Conservation (phyloP, 2,113 vertebrate genomes). For the Promerops cafer region DNA sequence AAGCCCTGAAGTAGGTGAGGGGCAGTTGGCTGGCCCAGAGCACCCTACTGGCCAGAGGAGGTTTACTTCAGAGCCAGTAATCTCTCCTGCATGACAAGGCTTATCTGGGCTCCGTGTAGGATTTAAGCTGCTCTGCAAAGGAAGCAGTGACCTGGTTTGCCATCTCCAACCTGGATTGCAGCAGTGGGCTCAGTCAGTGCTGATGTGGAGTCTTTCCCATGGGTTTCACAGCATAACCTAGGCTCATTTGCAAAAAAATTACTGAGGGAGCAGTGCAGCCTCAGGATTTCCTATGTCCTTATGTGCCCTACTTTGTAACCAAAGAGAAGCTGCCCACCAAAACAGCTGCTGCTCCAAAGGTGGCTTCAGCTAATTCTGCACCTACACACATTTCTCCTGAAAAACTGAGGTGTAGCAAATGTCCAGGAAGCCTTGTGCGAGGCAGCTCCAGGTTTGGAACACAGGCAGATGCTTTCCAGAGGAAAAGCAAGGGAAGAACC, state of each 20-base stretch:
- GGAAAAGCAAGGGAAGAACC: neutral
- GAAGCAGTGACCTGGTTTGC: neutral
- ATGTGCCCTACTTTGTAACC: neutral
- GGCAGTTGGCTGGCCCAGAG: neutral
- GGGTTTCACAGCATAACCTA: neutral
- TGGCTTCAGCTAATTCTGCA: neutral
- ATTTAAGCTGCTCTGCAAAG: neutral
- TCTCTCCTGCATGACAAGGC: neutral
- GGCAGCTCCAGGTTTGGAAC: neutral
- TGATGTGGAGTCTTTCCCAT: neutral
- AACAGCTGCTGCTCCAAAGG: neutral
- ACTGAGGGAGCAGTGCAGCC: neutral
- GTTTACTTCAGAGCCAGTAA: neutral
- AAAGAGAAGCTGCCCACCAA: neutral
- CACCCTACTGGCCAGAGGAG: neutral
- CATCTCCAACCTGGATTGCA: neutral
- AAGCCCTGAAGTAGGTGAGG: neutral
- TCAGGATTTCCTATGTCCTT: neutral
- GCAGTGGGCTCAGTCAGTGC: fast-evolving
- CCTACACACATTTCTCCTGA: neutral
- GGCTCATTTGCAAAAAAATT: neutral
- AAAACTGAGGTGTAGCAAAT: fast-evolving
- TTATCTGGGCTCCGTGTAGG: neutral
- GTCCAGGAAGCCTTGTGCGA: neutral
- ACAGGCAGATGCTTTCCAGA: neutral